Percentiles rank a stretch among this genome's conserved stretches.
These are phyloP conservation scores for Notolepis coatsorum DNA, from an alignment of 2,797 vertebrate genomes.

Conservation along the genomic window DNA sequence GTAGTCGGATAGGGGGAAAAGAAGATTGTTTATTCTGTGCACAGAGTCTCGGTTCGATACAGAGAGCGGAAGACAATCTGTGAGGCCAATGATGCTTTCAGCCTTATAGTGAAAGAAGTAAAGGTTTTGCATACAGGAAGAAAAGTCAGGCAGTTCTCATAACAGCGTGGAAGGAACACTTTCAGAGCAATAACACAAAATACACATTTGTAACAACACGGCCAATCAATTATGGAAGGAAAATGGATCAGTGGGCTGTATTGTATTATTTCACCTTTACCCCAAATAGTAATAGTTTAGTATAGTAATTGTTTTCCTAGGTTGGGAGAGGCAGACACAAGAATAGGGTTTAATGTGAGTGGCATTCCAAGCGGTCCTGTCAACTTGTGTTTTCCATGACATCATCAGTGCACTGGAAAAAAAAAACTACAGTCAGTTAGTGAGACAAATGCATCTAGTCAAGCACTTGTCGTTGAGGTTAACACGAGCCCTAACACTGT, in stretches of 20 bases:
- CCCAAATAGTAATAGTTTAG: constrained; percentile 10
- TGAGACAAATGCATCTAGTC: constrained; percentile 20
- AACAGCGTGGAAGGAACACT: no score
- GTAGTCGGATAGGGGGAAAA: no score
- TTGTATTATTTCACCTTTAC: constrained; percentile 15
- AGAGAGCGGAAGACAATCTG: no score
- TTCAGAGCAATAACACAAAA: constrained; percentile 1
- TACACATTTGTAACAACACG: neutral
- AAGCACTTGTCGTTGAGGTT: neutral
- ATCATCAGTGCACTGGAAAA: constrained; percentile 19
- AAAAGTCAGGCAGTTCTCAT: no score
- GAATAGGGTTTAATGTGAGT: constrained; percentile 11
- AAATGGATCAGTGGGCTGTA: neutral
- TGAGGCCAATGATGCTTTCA: no score
- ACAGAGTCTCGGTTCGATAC: no score
- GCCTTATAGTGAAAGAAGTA: no score
- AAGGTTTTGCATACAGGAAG: no score
- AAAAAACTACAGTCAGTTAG: constrained; percentile 23
- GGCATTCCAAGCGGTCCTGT: constrained; percentile 52
- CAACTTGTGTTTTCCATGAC: constrained; percentile 49
- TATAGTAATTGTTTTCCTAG: neutral
- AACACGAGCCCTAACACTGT: no score
- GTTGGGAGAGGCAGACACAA: constrained; percentile 3
- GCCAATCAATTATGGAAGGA: neutral
- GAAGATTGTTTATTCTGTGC: no score